These are phyloP conservation scores for Xenentodon cancila DNA, from an alignment of 2,797 vertebrate genomes.

Conservation along the genomic window DNA sequence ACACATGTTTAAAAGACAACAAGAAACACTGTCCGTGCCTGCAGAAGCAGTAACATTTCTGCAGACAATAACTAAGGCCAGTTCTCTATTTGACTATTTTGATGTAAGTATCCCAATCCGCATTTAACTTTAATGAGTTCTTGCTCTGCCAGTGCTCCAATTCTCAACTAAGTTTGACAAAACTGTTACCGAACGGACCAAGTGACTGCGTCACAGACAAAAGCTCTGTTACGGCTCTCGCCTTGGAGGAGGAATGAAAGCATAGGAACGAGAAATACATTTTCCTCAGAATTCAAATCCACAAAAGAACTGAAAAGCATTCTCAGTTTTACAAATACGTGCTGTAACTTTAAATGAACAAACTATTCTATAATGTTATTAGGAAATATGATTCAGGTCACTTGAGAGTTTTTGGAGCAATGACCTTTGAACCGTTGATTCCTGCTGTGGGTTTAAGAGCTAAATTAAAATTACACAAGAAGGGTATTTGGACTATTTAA, in stretches of 20 bases:
- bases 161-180: neutral
- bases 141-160: neutral
- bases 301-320: slow-evolving; percentile 21
- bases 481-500: neutral
- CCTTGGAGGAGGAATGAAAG: neutral
- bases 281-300: slow-evolving; percentile 19
- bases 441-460: no score
- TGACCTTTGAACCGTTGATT: neutral
- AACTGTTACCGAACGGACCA: neutral
- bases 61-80: neutral
- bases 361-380: slow-evolving; percentile 4
- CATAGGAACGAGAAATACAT: slow-evolving; percentile 5
- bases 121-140: neutral
- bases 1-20: no score
- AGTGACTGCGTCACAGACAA: neutral
- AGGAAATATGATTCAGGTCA: slow-evolving; percentile 18
- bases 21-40: neutral
- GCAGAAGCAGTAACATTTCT: slow-evolving; percentile 4
- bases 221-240: neutral
- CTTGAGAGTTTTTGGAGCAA: neutral
- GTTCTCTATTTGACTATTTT: no score
- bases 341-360: slow-evolving; percentile 25
- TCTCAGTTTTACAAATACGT: slow-evolving; percentile 20
- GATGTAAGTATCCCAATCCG: neutral
- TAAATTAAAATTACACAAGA: neutral